Base-by-base conservation (phyloP, 1,140 invertebrate species). In the Zaprionus taronus region DNA sequence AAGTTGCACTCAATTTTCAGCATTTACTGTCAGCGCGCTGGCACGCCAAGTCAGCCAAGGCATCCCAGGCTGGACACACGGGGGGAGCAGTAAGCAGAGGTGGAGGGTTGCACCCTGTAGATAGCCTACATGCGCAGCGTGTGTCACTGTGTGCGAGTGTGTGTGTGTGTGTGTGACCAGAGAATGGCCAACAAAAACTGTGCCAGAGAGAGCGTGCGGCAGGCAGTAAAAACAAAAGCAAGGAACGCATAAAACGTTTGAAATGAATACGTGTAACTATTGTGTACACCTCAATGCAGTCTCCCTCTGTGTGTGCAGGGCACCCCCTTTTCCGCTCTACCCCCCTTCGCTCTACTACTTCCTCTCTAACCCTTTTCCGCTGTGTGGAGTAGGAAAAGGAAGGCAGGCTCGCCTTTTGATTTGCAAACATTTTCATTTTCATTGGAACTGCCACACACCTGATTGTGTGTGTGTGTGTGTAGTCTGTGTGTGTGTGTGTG, bases 1-100 rank as follows among this genome's bases (percentile, higher is more conserved):
- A 85, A 89, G 85, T 89, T 89, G 85, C 85, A 90, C 85, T 89
- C 86, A 91, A 89, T 89, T 89, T 89, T 89, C 85, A 89, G 79
- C 85, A 89, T 89, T 89, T 89, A 89, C 85, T 89, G 85, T 89
- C 85, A 89, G 79, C 76, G 70, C 31, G 55, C 63, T 80, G 86
- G 76, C 85, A 90, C 70, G 79, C 70, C 85, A 90, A 55, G 72
- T 38, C 67, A 70, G n/a, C 64, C 67, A 60, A 12, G n/a, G 49
- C 44, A 41, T 36, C 26, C 26, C 24, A n/a, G 28, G 34, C 9
- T 34, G 20, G 17, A 61, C 11, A 55, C 31, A 34, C 9, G 51
- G 12, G 31, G 12, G 22, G 49, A 20, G 56, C 15, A 11, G 20
- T n/a, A 4, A 24, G 24, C 24, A 38, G 26, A 22, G 9, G 15